phyloP scores from a whole-genome alignment of 2,888 invertebrate species.

The Scaptodrosophila latifasciaeformis region DNA sequence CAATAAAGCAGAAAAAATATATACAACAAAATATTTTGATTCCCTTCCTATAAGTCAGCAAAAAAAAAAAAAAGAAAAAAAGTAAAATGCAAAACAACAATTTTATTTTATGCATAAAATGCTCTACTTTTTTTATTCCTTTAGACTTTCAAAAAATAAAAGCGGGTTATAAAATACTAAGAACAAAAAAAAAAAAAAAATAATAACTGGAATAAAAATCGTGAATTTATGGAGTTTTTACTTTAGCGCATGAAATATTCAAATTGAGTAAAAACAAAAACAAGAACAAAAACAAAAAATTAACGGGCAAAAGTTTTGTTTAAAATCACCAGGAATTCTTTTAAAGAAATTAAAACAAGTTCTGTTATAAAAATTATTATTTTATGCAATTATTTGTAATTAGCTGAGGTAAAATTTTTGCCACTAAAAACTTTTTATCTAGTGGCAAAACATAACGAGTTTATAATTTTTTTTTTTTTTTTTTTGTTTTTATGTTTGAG shows the following conservation, averaged over 20 bases:
- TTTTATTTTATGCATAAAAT: neutral
- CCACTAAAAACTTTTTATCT: neutral
- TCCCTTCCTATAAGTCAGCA: no score
- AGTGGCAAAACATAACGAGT: neutral
- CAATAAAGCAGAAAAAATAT: conserved; percentile 38
- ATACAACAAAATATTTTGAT: no score
- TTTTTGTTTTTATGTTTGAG: no score
- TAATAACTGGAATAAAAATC: no score
- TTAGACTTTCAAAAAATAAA: no score
- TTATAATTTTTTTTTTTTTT: neutral
- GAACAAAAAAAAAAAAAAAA: neutral
- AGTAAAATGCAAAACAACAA: neutral
- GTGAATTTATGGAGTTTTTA: conserved; percentile 6
- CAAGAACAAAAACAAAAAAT: no score
- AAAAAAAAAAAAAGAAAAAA: neutral
- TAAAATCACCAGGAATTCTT: no score
- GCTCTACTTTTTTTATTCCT: neutral
- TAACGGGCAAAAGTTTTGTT: no score
- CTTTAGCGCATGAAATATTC: conserved; percentile 5
- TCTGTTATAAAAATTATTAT: no score
- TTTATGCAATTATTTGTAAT: neutral
- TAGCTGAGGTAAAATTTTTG: neutral
- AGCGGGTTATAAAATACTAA: no score
- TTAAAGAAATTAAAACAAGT: no score
- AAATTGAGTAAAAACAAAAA: no score